Evolutionary conservation across 64 coral and sea anemone genomes (phyloP).

Genomic region (Pachyseris speciosa): DNA sequence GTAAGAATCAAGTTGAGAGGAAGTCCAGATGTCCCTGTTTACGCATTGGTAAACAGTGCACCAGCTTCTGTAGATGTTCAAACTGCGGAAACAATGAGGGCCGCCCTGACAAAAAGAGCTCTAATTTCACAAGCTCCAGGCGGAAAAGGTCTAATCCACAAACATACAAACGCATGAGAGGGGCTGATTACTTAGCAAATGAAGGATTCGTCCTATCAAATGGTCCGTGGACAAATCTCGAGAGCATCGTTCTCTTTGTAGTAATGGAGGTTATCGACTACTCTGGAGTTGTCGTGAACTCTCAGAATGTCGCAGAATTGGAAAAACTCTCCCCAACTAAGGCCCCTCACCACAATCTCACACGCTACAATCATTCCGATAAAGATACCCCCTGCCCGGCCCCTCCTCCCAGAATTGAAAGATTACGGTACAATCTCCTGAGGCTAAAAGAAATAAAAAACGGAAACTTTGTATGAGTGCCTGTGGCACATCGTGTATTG

Average conservation of each 20-base stretch:
- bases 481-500: no score
- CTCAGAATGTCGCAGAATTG: slow-evolving; percentile 3
- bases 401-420: no score
- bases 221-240: slow-evolving; percentile 38
- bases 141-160: slow-evolving; percentile 23
- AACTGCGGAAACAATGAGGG: not conserved
- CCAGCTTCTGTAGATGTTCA: not conserved
- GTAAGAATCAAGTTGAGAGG: not conserved
- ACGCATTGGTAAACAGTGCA: not conserved
- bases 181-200: slow-evolving; percentile 35
- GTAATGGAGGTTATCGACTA: slow-evolving; percentile 23
- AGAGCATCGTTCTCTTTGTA: not conserved
- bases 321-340: no score
- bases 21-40: slow-evolving; percentile 51
- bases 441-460: no score
- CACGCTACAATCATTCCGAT: no score
- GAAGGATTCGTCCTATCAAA: not conserved
- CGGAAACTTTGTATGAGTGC: no score
- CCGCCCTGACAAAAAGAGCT: not conserved
- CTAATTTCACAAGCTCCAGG: not conserved
- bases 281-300: not conserved
- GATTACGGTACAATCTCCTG: no score
- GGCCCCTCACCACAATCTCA: no score
- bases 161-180: slow-evolving; percentile 28
- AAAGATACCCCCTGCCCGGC: no score